Conservation (phyloP, 2,888 invertebrate genomes). For the Harpagoxenus sublaevis region DNA sequence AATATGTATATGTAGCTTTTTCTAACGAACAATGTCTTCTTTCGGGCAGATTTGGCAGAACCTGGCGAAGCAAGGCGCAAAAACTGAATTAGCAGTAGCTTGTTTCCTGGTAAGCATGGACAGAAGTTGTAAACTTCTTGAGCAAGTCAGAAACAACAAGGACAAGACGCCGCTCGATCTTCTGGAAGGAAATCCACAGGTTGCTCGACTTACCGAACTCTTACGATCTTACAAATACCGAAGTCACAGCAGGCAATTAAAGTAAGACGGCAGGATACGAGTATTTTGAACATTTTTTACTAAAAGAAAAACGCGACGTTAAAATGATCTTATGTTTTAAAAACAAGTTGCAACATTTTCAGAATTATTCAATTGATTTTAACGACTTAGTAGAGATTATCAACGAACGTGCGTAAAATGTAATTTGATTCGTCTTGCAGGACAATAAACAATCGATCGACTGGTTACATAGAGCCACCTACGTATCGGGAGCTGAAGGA, state of each 20-base stretch:
- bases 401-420: neutral
- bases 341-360: neutral
- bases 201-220: conserved; percentile 87
- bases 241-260: conserved; percentile 68
- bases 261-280: conserved; percentile 64
- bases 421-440: conserved; percentile 56
- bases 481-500: conserved; percentile 84
- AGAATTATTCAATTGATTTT: neutral
- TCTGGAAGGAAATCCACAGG: conserved; percentile 86
- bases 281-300: neutral
- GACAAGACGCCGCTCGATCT: conserved; percentile 91
- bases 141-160: conserved; percentile 88
- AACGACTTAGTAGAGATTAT: neutral
- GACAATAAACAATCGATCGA: conserved; percentile 62
- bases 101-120: conserved; percentile 89
- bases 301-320: neutral
- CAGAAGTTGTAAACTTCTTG: conserved; percentile 75
- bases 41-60: conserved; percentile 85
- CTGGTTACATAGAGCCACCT: conserved; percentile 61
- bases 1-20: neutral
- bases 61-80: conserved; percentile 80
- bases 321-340: neutral
- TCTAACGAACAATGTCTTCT: neutral
- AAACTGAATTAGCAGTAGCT: conserved; percentile 89
- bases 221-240: conserved; percentile 87